Conservation (phyloP, 2,888 invertebrate genomes). For the Fragum sueziense region DNA sequence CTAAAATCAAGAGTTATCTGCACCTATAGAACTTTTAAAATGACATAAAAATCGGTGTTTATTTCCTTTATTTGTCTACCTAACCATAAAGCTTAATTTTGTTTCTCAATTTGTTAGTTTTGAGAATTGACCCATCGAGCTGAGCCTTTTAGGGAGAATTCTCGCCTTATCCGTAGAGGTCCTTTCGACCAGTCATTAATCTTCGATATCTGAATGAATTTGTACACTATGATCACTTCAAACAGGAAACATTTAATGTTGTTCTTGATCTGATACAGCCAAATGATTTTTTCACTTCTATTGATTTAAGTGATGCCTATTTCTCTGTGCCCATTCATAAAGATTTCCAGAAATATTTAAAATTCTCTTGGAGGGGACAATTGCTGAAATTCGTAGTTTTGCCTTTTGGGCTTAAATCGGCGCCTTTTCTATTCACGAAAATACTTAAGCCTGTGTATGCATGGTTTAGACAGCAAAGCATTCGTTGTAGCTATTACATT, state of each 20-base stretch:
- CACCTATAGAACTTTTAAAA: too few relatives aligned
- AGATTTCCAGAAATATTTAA: conserved; percentile 30
- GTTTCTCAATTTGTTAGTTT: too few relatives aligned
- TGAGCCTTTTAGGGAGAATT: too few relatives aligned
- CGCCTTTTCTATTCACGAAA: conserved; percentile 49
- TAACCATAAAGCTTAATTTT: too few relatives aligned
- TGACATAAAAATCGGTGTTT: too few relatives aligned
- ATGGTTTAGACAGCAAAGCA: conserved; percentile 10
- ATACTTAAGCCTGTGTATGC: conserved; percentile 27
- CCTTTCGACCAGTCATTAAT: conserved; percentile 33
- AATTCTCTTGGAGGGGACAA: conserved; percentile 37
- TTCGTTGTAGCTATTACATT: conserved; percentile 29
- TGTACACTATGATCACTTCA: conserved; percentile 48
- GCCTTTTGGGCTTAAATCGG: conserved; percentile 43
- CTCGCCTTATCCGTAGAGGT: too few relatives aligned
- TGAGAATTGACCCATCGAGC: too few relatives aligned
- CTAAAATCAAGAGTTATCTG: too few relatives aligned
- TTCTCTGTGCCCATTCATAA: conserved; percentile 32
- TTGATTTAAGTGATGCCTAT: conserved; percentile 28
- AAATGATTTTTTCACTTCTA: conserved; percentile 29
- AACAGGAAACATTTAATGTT: conserved; percentile 43
- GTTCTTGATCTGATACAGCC: conserved; percentile 38
- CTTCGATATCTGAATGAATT: conserved; percentile 37
- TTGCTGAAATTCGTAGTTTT: conserved; percentile 32
- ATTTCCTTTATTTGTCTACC: too few relatives aligned